phyloP scores from a whole-genome alignment of 2,113 vertebrate genomes.

The Globicephala melas region DNA sequence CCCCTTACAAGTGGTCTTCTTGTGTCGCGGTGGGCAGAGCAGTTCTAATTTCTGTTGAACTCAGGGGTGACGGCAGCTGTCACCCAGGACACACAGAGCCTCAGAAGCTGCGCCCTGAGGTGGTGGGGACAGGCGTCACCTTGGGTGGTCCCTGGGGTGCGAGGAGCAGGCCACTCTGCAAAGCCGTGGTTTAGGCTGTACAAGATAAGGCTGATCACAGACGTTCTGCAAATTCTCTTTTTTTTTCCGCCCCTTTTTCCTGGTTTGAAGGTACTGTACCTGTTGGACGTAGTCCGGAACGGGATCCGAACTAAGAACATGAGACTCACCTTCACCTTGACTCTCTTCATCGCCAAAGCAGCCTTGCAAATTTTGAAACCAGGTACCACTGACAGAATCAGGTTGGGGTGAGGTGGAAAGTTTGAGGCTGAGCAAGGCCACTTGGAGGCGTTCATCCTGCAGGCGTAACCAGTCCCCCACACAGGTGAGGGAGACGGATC shows the following conservation, averaged over 20 bases:
- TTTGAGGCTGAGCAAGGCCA: neutral
- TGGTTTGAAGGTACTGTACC: conserved; percentile 87
- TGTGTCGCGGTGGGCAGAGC: neutral
- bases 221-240: neutral
- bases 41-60: neutral
- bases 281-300: conserved; percentile 92
- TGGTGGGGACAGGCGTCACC: accelerated
- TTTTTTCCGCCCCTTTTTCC: accelerated
- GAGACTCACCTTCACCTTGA: conserved; percentile 87
- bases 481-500: accelerated
- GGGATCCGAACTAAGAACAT: conserved; percentile 88
- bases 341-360: conserved; percentile 87
- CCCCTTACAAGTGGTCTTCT: neutral
- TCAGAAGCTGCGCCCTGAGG: accelerated
- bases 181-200: neutral
- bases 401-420: neutral
- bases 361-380: conserved; percentile 92
- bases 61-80: neutral
- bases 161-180: too few relatives aligned
- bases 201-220: accelerated
- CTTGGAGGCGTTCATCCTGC: accelerated
- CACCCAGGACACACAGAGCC: accelerated
- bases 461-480: accelerated
- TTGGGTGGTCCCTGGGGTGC: neutral
- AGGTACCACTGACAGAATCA: conserved; percentile 78